Conservation (phyloP, 2,888 invertebrate species). For the Coelopa pilipes region DNA sequence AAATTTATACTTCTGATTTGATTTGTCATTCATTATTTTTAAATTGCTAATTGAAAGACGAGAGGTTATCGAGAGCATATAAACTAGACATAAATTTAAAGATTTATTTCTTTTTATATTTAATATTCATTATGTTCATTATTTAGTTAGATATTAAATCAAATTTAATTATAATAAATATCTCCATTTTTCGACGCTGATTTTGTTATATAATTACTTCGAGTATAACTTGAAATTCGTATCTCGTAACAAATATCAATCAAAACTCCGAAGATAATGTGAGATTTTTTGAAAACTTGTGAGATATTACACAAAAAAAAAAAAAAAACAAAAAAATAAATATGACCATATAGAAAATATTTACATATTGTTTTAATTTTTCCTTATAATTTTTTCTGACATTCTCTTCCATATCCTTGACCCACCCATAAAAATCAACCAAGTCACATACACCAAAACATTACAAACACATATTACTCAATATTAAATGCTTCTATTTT, state of each 20-base stretch:
- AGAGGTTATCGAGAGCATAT: background rate
- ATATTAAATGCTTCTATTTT: too few species aligned
- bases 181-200: background rate
- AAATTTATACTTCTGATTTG: constrained; percentile 1
- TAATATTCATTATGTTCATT: background rate
- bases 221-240: background rate
- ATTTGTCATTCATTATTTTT: constrained; percentile 4
- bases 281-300: too few species aligned
- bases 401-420: background rate
- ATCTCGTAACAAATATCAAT: background rate
- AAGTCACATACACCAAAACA: too few species aligned
- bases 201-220: background rate
- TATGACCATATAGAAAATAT: constrained; percentile 2
- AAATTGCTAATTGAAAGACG: background rate
- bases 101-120: constrained; percentile 4
- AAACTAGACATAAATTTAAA: background rate
- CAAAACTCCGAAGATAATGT: too few species aligned
- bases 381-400: background rate
- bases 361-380: constrained; percentile 2
- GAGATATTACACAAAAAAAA: background rate
- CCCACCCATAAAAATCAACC: background rate
- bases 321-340: background rate
- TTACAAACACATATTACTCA: too few species aligned
- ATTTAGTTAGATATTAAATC: constrained; percentile 4
- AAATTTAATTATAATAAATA: constrained; percentile 17